phyloP scores from a whole-genome alignment of 2,113 vertebrate genomes.

The Cyanistes caeruleus region DNA sequence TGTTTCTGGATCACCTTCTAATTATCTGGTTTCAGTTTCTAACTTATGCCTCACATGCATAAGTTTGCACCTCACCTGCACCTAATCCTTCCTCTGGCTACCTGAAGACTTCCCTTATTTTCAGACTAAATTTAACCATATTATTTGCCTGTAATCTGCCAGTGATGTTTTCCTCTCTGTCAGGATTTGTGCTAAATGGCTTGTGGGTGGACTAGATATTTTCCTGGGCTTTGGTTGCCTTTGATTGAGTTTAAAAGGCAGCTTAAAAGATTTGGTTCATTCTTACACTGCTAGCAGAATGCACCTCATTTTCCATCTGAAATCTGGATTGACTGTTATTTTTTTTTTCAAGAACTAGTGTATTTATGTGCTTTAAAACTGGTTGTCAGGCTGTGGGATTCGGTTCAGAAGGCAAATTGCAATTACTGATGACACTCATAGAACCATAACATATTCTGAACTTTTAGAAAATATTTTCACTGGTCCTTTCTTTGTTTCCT shows the following conservation, averaged over 20 bases:
- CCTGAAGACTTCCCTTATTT: background rate
- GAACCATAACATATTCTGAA: background rate
- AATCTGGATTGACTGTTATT: background rate
- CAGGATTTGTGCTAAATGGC: background rate
- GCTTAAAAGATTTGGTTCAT: background rate
- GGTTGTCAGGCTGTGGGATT: background rate
- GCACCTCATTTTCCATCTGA: background rate
- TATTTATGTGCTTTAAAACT: background rate
- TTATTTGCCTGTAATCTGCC: background rate
- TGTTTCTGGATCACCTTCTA: background rate
- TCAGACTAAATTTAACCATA: background rate
- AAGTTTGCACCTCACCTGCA: too few species aligned
- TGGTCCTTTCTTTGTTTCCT: background rate
- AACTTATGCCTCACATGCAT: background rate
- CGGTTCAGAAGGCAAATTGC: background rate
- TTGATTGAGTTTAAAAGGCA: background rate
- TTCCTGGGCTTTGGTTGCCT: background rate
- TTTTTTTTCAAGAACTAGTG: background rate
- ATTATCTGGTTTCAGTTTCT: background rate
- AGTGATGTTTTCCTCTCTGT: background rate
- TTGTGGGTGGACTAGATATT: background rate
- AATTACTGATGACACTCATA: accelerated
- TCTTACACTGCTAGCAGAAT: background rate
- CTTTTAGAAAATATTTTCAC: background rate
- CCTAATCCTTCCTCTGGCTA: background rate